phyloP scores from a whole-genome alignment of 1,140 invertebrate genomes.

The Heliconius eleuchia region DNA sequence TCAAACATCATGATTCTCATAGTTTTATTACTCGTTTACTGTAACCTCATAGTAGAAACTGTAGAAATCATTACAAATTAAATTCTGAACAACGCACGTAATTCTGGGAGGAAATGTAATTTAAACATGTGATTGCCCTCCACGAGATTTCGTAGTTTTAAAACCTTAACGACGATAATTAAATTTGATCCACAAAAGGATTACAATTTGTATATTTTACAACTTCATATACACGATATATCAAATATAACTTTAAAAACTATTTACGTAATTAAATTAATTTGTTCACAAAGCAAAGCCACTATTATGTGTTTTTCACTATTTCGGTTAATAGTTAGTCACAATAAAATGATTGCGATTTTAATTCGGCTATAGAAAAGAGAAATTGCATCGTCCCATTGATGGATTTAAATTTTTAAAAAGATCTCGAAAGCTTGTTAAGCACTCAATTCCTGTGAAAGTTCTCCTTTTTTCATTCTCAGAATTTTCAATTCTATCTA shows the following conservation, averaged over 20 bases:
- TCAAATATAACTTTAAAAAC: background rate
- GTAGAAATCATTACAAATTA: conserved; percentile 19
- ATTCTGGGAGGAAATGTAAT: conserved; percentile 15
- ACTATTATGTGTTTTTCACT: background rate
- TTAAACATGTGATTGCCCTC: conserved; percentile 25
- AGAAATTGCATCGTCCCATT: conserved; percentile 29
- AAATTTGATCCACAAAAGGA: conserved; percentile 39
- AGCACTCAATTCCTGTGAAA: conserved; percentile 28
- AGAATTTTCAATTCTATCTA: conserved; percentile 20
- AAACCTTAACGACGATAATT: conserved; percentile 39
- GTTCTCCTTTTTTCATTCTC: conserved; percentile 14
- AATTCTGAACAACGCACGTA: conserved; percentile 11
- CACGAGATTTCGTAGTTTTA: conserved; percentile 30
- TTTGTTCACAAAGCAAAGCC: conserved; percentile 10
- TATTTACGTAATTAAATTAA: background rate
- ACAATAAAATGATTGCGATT: conserved; percentile 19
- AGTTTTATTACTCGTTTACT: background rate
- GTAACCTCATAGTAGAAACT: conserved; percentile 15
- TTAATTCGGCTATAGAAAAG: conserved; percentile 23
- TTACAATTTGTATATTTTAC: conserved; percentile 25
- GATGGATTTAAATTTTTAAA: conserved; percentile 36
- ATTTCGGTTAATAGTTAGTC: background rate
- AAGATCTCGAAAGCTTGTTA: conserved; percentile 31
- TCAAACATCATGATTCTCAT: background rate
- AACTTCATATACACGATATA: background rate